Percentiles rank a stretch among this genome's conserved stretches.
Evolutionary conservation across 2,888 invertebrate species (phyloP).

Genomic region (Oscheius myriophilus): DNA sequence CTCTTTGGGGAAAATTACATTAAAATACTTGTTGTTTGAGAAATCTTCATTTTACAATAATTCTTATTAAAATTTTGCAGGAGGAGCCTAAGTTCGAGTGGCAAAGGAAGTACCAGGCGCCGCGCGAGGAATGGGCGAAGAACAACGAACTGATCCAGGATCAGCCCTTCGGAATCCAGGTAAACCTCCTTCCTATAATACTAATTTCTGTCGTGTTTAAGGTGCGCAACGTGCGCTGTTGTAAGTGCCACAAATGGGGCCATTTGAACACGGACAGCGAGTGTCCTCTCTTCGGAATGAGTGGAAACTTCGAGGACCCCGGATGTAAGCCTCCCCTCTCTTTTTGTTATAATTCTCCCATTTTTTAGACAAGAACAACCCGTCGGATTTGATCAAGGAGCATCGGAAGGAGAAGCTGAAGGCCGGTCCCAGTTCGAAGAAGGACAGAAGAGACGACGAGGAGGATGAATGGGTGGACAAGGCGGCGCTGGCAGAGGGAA

Average conservation of each 20-base stretch:
- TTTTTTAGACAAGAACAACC: slow-evolving; percentile 67
- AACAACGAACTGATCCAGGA: slow-evolving; percentile 96
- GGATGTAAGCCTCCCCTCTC: slow-evolving; percentile 61
- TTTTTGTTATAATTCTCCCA: background rate
- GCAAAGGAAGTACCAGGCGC: slow-evolving; percentile 99
- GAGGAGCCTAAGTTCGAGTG: slow-evolving; percentile 99
- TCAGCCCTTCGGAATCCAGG: slow-evolving; percentile 76
- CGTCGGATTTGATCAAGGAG: slow-evolving; percentile 66
- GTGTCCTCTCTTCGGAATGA: slow-evolving; percentile 85
- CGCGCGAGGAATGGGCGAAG: slow-evolving; percentile 95
- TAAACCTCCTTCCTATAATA: slow-evolving; percentile 76
- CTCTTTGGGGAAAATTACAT: no score
- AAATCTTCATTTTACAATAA: background rate
- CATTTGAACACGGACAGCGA: slow-evolving; percentile 96
- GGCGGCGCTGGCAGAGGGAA: slow-evolving; percentile 60
- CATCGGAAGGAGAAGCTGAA: slow-evolving; percentile 40
- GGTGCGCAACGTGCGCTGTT: slow-evolving; percentile 94
- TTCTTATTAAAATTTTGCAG: slow-evolving; percentile 16
- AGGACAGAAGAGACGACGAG: slow-evolving; percentile 32
- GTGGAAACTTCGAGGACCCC: slow-evolving; percentile 68
- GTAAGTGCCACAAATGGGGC: slow-evolving; percentile 99
- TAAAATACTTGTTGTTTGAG: no score
- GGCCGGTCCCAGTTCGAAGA: slow-evolving; percentile 24
- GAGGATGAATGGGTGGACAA: slow-evolving; percentile 57
- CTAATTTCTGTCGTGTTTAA: slow-evolving; percentile 73